Conservation (phyloP, 2,113 vertebrate genomes). For the Pimephales promelas region DNA sequence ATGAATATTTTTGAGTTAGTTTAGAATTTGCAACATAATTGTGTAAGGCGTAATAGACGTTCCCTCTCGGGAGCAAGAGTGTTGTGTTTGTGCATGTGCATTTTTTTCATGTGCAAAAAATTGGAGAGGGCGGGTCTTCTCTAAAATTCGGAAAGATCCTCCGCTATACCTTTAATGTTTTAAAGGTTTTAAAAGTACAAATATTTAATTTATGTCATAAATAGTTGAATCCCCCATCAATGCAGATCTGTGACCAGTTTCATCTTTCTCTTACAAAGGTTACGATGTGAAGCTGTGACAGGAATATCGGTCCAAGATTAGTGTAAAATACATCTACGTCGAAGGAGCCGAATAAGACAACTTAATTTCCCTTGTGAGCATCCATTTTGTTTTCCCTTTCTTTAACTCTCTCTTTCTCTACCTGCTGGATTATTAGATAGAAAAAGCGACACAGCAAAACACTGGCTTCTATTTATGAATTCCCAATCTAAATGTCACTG, state of each 20-base stretch:
- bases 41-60: too few relatives aligned
- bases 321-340: slow-evolving; percentile 18
- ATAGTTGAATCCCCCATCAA: not conserved
- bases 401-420: slow-evolving; percentile 9
- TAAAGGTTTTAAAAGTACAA: too few relatives aligned
- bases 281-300: slow-evolving; percentile 22
- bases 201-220: too few relatives aligned
- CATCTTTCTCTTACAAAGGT: not conserved
- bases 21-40: too few relatives aligned
- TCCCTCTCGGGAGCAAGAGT: too few relatives aligned
- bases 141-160: too few relatives aligned
- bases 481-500: slow-evolving; percentile 60
- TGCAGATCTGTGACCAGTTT: not conserved
- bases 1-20: too few relatives aligned
- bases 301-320: slow-evolving; percentile 2
- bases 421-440: slow-evolving; percentile 43
- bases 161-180: not conserved
- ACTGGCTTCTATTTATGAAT: slow-evolving; percentile 54
- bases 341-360: not conserved
- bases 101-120: too few relatives aligned
- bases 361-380: slow-evolving; percentile 56
- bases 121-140: too few relatives aligned
- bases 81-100: too few relatives aligned
- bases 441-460: slow-evolving; percentile 29
- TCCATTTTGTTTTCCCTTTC: not conserved